Evolutionary conservation across 2,797 vertebrate species (phyloP), one percentile per base, ranked within the genome.

Genomic region (Micrastur ruficollis): DNA sequence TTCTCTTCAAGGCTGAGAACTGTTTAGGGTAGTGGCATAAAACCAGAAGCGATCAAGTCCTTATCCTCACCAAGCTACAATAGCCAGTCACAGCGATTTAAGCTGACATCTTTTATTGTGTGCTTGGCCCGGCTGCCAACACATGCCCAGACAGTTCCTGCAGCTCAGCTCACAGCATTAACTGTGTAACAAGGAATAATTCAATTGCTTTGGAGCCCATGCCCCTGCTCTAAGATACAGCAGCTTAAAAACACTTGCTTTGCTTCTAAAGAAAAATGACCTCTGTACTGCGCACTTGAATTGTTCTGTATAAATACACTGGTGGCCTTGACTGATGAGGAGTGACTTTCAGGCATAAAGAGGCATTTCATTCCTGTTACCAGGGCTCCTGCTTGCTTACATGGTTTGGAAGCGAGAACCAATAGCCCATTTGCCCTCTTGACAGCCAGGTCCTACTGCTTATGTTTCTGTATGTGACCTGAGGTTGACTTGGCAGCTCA

Each of bases 111-210:
- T 86, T 75, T 74, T 72, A 80, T 94, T 94, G 89, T 94, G 86
- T 0, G 0, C 81, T 89, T 81, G 84, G 79, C 87, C 81, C 0
- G 3, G 49, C 95, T 93, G 92, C 91, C 95, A 93, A 89, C 95
- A 86, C 89, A 96, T 94, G 92, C 91, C 68, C 96, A 96, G 96
- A 88, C 91, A 93, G 89, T 95, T 93, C 78, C 81, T 95, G 92
- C 78, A 78, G 90, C 93, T 93, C 92, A 89, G 81, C 90, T 96
- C 13, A 0, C 88, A 95, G 94, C 90, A 78, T 90, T 89, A 91
- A 78, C 86, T 80, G 84, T 16, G 2, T 79, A 93, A 90, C 92
- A 97, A 91, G 80, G 71, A 91, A 81, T 80, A 93, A 95, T 95
- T 93, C 72, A 91, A 72, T 86, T 86, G 86, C 86, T 94, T 76